Base-by-base conservation (phyloP, 2,797 vertebrate species). In the Trachops cirrhosus region DNA sequence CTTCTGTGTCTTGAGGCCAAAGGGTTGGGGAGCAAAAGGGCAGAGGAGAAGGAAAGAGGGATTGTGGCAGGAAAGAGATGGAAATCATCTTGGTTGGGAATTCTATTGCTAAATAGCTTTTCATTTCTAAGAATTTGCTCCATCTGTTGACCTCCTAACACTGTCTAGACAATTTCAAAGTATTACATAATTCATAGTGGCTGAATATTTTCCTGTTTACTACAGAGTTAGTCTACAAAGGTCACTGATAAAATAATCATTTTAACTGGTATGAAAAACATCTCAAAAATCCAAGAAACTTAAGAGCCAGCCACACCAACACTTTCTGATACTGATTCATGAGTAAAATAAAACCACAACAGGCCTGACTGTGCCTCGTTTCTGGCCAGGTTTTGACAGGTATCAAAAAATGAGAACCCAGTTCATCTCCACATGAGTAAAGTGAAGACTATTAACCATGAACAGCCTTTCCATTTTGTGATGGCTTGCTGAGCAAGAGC, bases 91-190 rank as follows among this genome's bases (percentile, higher is more conserved):
- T 1, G 0, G 37, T n/a, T 57, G 34, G 52, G 54, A 68, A 22
- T 39, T 22, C 62, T 34, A 8, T 74, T 92, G 92, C 92, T 50
- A 79, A 92, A 86, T 39, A 32, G 79, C 39, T 44, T 34, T 88
- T 95, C 91, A 62, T 92, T 78, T 89, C 93, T 77, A 93, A 93
- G 93, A 96, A 90, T 57, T 91, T n/a, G 6, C 10, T 84, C 89
- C 83, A 37, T 77, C 92, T 93, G 86, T 57, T 80, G 64, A 68
- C 85, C 89, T 88, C 73, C 68, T 87, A 52, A 89, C 75, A 34
- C 88, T 26, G 96, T 97, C 97, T 95, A 97, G 97, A 97, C 96
- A 57, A 57, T 59, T 54, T 88, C 96, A 90, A 71, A 78, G 78
- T 83, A 39, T 97, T 96, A 89, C 96, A 84, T 94, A 97, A 96